Evolutionary conservation across 2,797 vertebrate species (phyloP).

Genomic region (Megalops cyprinoides): DNA sequence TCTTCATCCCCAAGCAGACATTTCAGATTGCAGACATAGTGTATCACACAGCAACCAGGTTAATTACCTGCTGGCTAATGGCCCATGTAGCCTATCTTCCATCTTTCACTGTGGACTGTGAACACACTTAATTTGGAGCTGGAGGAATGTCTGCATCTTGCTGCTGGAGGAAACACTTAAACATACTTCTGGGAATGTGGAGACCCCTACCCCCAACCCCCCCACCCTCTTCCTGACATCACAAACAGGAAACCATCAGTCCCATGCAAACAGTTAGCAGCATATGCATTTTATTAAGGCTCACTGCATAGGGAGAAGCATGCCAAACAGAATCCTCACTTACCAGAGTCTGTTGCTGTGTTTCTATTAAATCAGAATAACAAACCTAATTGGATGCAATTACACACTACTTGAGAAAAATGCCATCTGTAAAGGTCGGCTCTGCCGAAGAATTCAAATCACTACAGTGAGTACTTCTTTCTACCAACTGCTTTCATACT

Average conservation of each 20-base stretch:
- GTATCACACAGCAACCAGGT: not conserved
- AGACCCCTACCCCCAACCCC: no score
- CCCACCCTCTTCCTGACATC: no score
- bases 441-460: not conserved
- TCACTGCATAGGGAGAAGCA: not conserved
- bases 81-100: not conserved
- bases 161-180: not conserved
- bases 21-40: not conserved
- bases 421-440: not conserved
- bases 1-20: not conserved
- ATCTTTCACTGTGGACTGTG: not conserved
- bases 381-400: not conserved
- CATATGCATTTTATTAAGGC: not conserved
- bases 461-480: not conserved
- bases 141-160: no score
- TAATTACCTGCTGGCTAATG: not conserved
- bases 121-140: not conserved
- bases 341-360: not conserved
- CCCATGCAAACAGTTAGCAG: not conserved
- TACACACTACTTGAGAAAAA: not conserved
- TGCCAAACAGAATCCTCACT: not conserved
- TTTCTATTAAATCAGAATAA: not conserved
- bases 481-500: not conserved
- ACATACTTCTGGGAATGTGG: not conserved
- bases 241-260: not conserved